phyloP scores from a whole-genome alignment of 2,888 invertebrate genomes.

The Folsomia manolachei region DNA sequence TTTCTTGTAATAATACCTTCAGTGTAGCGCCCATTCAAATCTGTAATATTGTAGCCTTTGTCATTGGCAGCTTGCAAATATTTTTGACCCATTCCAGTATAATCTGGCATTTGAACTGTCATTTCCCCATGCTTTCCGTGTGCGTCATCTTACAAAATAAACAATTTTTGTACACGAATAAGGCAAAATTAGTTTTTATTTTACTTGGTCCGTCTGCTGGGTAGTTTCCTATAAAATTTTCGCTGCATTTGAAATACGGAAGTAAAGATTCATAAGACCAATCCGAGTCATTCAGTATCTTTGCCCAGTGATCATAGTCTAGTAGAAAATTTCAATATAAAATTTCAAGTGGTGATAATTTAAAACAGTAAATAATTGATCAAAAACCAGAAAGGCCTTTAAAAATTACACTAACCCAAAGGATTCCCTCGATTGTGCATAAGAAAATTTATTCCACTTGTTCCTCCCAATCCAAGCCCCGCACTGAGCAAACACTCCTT shows the following conservation, averaged over 20 bases:
- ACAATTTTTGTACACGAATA: not conserved
- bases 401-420: too few species aligned
- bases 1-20: conserved; percentile 33
- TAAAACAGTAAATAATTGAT: too few species aligned
- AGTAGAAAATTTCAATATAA: too few species aligned
- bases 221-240: conserved; percentile 28
- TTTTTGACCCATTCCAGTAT: conserved; percentile 29
- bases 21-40: conserved; percentile 45
- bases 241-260: conserved; percentile 36
- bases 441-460: conserved; percentile 32
- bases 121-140: conserved; percentile 38
- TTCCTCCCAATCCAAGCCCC: conserved; percentile 40
- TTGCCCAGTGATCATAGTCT: conserved; percentile 13
- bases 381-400: too few species aligned
- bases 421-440: conserved; percentile 13
- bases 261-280: conserved; percentile 35
- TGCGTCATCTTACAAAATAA: conserved; percentile 19
- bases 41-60: conserved; percentile 38
- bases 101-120: conserved; percentile 33
- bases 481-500: conserved; percentile 35
- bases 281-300: conserved; percentile 23
- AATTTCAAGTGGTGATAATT: too few species aligned
- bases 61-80: conserved; percentile 40
- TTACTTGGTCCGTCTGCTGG: conserved; percentile 13
- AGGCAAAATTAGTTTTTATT: not conserved